Conservation (phyloP, 2,797 vertebrate species). For the Champsocephalus gunnari region DNA sequence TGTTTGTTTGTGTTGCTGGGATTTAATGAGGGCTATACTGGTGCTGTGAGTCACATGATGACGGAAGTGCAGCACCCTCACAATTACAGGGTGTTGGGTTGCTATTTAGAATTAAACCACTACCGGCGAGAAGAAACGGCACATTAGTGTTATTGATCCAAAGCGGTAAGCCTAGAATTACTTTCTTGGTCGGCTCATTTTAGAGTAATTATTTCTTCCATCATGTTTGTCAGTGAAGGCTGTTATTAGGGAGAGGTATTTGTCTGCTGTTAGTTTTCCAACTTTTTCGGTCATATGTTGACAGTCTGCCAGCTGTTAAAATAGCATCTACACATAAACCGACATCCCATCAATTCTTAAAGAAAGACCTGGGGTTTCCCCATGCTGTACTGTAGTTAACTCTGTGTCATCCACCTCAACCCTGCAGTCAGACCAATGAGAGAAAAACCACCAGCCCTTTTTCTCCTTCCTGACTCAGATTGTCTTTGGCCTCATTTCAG, state of each 20-base stretch:
- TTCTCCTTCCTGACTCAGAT: conserved; percentile 51
- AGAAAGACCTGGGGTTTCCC: conserved; percentile 45
- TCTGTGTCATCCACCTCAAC: conserved; percentile 49
- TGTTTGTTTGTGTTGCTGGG: conserved; percentile 73
- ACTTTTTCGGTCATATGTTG: conserved; percentile 22
- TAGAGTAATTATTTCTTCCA: conserved; percentile 20
- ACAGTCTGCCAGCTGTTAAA: conserved; percentile 49
- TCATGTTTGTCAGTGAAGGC: conserved; percentile 23
- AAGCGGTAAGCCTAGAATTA: conserved; percentile 20
- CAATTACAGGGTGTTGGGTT: conserved; percentile 71
- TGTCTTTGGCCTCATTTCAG: conserved; percentile 34
- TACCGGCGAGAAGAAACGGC: conserved; percentile 24
- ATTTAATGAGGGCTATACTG: conserved; percentile 68
- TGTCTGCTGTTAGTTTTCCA: conserved; percentile 19
- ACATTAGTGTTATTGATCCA: conserved; percentile 28
- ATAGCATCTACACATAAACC: conserved; percentile 36
- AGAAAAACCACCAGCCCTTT: conserved; percentile 26
- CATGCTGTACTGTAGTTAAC: conserved; percentile 36
- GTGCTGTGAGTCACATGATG: conserved; percentile 67
- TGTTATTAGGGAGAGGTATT: conserved; percentile 24
- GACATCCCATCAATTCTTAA: conserved; percentile 1
- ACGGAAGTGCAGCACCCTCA: conserved; percentile 58
- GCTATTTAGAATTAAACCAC: conserved; percentile 59
- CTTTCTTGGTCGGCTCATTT: conserved; percentile 29
- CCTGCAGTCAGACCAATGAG: conserved; percentile 49